phyloP scores from a whole-genome alignment of 1,140 invertebrate genomes.

The Archivesica marissinica region DNA sequence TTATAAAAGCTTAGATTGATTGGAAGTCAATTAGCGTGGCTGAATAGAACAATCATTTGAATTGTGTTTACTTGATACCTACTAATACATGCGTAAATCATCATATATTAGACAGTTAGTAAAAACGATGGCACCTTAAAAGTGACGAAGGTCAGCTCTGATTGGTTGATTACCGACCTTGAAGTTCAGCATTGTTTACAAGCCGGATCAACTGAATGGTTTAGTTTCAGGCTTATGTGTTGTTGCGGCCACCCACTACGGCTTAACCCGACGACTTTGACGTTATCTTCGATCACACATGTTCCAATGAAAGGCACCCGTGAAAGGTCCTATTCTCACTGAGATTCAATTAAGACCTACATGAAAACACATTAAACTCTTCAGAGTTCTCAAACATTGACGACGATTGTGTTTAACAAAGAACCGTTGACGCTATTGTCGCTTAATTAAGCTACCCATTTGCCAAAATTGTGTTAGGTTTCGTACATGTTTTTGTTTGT shows the following conservation, averaged over 20 bases:
- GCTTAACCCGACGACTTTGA: constrained; percentile 31
- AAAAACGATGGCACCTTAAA: constrained; percentile 62
- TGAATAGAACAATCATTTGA: constrained; percentile 21
- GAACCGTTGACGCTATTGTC: constrained; percentile 19
- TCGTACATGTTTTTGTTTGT: constrained; percentile 20
- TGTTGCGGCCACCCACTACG: constrained; percentile 59
- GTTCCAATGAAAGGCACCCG: constrained; percentile 17
- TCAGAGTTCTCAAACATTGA: background rate
- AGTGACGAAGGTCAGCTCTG: constrained; percentile 58
- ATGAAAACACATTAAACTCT: constrained; percentile 6
- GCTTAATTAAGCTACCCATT: constrained; percentile 27
- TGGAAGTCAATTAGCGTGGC: constrained; percentile 62
- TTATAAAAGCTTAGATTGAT: constrained; percentile 51
- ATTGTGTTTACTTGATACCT: constrained; percentile 40
- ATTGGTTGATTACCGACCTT: constrained; percentile 49
- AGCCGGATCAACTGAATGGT: constrained; percentile 6
- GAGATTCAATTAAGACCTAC: constrained; percentile 44
- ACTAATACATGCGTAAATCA: constrained; percentile 53
- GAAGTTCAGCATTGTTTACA: constrained; percentile 33
- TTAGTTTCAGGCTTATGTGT: constrained; percentile 3
- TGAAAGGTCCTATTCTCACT: constrained; percentile 22
- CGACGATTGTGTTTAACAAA: constrained; percentile 22
- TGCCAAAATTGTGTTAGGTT: constrained; percentile 18
- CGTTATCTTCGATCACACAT: constrained; percentile 34
- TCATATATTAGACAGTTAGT: constrained; percentile 40